These are phyloP conservation scores for Glyphotaelius pellucidus DNA, from an alignment of 2,888 invertebrate genomes.

Conservation along the genomic window DNA sequence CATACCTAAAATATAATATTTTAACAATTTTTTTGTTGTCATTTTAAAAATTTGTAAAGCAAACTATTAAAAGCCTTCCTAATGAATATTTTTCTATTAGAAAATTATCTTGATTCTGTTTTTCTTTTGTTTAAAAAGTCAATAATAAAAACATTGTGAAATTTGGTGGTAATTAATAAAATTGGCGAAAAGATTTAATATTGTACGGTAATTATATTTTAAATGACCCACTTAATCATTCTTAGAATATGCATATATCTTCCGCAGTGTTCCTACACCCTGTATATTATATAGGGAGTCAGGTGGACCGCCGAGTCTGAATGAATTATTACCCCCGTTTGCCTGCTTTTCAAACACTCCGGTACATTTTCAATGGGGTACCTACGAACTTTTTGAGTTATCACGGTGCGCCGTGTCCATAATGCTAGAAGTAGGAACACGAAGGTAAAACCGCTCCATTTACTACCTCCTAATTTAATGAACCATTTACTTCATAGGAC, in stretches of 20 bases:
- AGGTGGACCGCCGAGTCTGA: background rate
- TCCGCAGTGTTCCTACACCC: background rate
- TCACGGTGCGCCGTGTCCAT: background rate
- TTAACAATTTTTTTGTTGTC: too few relatives aligned
- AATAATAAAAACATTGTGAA: background rate
- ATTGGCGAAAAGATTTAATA: background rate
- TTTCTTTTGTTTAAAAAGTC: too few relatives aligned
- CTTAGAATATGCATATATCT: background rate
- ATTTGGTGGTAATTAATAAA: background rate
- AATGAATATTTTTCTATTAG: too few relatives aligned
- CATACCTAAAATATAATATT: too few relatives aligned
- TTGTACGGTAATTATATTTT: background rate
- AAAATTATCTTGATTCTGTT: too few relatives aligned
- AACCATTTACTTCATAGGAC: background rate
- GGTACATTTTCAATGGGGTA: conserved; percentile 36
- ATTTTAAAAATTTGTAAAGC: too few relatives aligned
- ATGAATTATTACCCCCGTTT: conserved; percentile 41
- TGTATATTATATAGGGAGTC: background rate
- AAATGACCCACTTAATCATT: background rate
- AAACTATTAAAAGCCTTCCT: too few relatives aligned
- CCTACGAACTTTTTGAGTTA: conserved; percentile 11
- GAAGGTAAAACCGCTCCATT: background rate
- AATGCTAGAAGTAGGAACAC: background rate
- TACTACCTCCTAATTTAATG: background rate
- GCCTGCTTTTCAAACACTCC: conserved; percentile 40